Evolutionary conservation across 2,888 invertebrate genomes (phyloP), one percentile per base, ranked within the genome.

Genomic region (Aricia artaxerxes): DNA sequence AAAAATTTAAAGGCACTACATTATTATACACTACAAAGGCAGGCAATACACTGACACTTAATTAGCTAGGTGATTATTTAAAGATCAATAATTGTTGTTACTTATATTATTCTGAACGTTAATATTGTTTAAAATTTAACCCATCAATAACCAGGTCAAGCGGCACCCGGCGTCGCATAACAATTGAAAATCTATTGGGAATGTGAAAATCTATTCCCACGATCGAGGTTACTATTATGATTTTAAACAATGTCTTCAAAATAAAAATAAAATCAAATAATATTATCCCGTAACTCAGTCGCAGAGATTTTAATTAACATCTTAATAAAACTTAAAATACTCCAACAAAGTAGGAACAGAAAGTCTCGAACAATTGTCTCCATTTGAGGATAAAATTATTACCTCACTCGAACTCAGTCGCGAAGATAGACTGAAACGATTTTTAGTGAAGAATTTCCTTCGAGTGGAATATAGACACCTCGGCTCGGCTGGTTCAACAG

Each of bases 401-500:
- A 88, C 89, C 88, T 87, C 89, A 87, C 89, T 91, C 86, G 84
- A 87, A 88, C 86, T 88, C 88, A 88, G 91, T 91, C 87, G 89
- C 83, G 83, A 89, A 86, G 90, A 91, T 90, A 89, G 87, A 90
- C 88, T 84, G 82, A 86, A 87, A 87, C 87, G 87, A 88, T 92
- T 92, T 90, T 88, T 88, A 89, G 89, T 89, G 90, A 91, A 89
- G 90, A 92, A 92, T 92, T 92, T 88, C 86, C 89, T 84, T 88
- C 85, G 87, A 90, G 88, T 87, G 90, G 90, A 92, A 93, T 91
- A 92, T 90, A 92, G 93, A 92, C 93, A 93, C 92, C 92, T 93
- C 92, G 90, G 87, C 89, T 90, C 92, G 90, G 86, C 89, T 90
- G 91, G 90, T 92, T 91, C 91, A 91, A 92, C 92, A 93, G 94